A percentile compares a stretch with the other conserved stretches of the same genome.
These are phyloP conservation scores for Chrysochloris asiatica DNA, from an alignment of 2,113 vertebrate species.

Conservation along the genomic window DNA sequence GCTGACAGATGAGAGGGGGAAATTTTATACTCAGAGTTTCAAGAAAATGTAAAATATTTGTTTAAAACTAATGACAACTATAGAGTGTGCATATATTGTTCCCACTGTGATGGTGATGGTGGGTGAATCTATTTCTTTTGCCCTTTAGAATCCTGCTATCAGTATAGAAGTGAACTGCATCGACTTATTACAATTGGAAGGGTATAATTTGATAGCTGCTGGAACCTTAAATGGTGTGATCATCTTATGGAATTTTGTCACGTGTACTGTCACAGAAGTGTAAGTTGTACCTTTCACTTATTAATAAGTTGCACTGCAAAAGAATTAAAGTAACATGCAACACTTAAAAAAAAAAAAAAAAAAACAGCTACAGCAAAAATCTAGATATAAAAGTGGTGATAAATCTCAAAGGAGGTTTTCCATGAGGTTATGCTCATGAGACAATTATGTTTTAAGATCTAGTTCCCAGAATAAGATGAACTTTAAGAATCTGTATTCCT, in stretches of 20 bases:
- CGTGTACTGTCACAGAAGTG: constrained; percentile 80
- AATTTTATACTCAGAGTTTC: neutral
- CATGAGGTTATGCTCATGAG: neutral
- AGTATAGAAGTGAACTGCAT: constrained; percentile 78
- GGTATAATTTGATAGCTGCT: constrained; percentile 78
- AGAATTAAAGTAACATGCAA: neutral
- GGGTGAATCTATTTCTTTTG: neutral
- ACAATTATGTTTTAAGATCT: neutral
- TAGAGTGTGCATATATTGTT: neutral
- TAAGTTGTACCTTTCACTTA: constrained; percentile 75
- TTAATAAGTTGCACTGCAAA: neutral
- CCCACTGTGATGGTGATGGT: neutral
- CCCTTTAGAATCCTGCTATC: constrained; percentile 68
- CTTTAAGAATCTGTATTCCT: neutral
- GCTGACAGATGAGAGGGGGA: too few species aligned
- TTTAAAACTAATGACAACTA: neutral
- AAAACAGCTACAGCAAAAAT: too few species aligned
- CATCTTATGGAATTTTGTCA: constrained; percentile 83
- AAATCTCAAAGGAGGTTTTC: neutral
- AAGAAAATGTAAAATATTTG: neutral
- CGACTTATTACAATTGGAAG: constrained; percentile 80
- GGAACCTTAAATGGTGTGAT: constrained; percentile 81
- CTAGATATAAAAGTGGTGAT: neutral
- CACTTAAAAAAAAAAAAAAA: neutral
- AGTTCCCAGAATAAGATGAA: constrained; percentile 18